phyloP scores from a whole-genome alignment of 2,113 vertebrate genomes.

The Xenopus laevis region DNA sequence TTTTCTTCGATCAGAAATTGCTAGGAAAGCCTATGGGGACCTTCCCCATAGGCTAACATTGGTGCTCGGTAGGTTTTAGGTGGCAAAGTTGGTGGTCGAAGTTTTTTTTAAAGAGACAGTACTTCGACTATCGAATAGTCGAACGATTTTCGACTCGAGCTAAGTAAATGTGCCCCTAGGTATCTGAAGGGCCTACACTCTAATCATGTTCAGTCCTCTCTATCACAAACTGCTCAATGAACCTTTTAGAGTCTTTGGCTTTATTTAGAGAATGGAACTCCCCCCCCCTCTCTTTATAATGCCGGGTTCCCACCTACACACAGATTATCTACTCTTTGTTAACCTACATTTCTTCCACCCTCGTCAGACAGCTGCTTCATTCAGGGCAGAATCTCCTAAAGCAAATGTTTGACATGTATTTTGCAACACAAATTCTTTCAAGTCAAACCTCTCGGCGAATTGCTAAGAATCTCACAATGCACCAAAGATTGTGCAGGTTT shows the following conservation, averaged over 20 bases:
- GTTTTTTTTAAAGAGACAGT: no score
- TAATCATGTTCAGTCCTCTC: not conserved
- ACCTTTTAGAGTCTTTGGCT: not conserved
- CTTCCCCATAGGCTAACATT: no score
- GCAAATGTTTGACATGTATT: conserved; percentile 7
- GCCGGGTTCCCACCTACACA: conserved; percentile 11
- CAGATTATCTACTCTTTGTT: conserved; percentile 23
- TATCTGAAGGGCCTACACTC: no score
- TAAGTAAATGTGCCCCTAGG: no score
- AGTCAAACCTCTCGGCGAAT: not conserved
- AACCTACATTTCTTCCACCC: not conserved
- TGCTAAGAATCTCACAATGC: not conserved
- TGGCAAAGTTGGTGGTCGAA: no score
- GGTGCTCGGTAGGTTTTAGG: no score
- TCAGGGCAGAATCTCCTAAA: conserved; percentile 1
- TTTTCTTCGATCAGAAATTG: no score
- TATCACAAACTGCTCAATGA: not conserved
- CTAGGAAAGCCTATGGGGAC: no score
- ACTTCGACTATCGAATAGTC: no score
- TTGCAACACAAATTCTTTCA: conserved; percentile 13
- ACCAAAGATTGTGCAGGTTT: not conserved
- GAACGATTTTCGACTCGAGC: no score
- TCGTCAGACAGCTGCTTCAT: conserved; percentile 9
- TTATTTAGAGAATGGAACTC: not conserved
- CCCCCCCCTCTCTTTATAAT: not conserved